These are phyloP conservation scores for Patella pellucida DNA, from an alignment of 2,888 invertebrate species.

Conservation along the genomic window DNA sequence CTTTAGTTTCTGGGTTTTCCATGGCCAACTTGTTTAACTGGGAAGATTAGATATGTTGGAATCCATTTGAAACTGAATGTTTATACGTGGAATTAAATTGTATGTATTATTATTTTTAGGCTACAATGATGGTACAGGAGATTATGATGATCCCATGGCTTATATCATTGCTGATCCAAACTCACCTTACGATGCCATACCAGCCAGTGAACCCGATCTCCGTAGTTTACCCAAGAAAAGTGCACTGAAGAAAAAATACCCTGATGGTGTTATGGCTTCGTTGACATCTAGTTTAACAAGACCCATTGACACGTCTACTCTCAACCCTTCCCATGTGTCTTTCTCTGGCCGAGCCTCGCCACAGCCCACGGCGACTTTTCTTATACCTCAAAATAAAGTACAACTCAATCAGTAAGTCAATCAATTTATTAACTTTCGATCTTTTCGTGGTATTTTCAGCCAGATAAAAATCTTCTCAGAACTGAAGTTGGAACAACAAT, in stretches of 20 bases:
- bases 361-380: neutral
- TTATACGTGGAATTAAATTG: too few relatives aligned
- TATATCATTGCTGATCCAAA: neutral
- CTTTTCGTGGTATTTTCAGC: neutral
- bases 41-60: too few relatives aligned
- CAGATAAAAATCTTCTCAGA: neutral
- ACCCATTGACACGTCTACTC: conserved; percentile 5
- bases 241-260: conserved; percentile 64
- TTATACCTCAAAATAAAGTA: too few relatives aligned
- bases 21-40: too few relatives aligned
- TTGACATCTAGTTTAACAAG: conserved; percentile 19
- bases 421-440: too few relatives aligned
- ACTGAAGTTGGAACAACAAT: too few relatives aligned
- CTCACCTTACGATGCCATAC: conserved; percentile 59
- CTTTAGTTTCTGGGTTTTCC: too few relatives aligned
- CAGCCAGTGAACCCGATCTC: conserved; percentile 71
- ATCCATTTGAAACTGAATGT: too few relatives aligned
- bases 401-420: too few relatives aligned
- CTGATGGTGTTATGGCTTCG: conserved; percentile 21
- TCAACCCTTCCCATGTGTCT: neutral
- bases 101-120: neutral
- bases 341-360: conserved; percentile 16
- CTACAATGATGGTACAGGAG: neutral
- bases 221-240: conserved; percentile 70
- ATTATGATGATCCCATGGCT: conserved; percentile 5